Base-by-base conservation (phyloP, 2,113 vertebrate species). In the Mesocricetus auratus region DNA sequence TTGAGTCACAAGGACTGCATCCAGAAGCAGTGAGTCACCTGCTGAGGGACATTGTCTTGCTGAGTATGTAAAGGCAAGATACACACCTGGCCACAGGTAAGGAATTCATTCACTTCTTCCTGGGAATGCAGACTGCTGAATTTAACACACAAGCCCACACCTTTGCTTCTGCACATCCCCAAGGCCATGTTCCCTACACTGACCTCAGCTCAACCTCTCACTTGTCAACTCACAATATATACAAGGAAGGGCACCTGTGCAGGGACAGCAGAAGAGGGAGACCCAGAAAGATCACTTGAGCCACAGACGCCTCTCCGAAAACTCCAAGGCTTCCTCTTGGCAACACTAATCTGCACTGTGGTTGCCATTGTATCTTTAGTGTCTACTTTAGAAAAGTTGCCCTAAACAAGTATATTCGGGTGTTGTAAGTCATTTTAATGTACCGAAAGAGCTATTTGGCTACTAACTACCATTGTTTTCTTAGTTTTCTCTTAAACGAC, bases 31-130 rank as follows among this genome's bases (percentile, higher is more conserved):
- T 95, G 93, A 96, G 88, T 98, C 90, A 96, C 50, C 13, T 2
- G 26, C 92, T 50, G 56, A 98, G 36, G 96, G 77, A 83, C 31
- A 53, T 0, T 0, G 50, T 66, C 95, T 96, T 95, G 91, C 68
- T 60, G 45, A 95, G 19, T 42, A 73, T 94, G 42, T 62, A 92
- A 90, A 96, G 86, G 71, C 97, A 97, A 53, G 97, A 95, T 53
- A 7, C 85, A 98, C 17, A 71, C 86, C 74, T 98, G 95, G 86
- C 83, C 92, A 94, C 3, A 0, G 78, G 88, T 86, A 97, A 86
- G 91, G 93, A 97, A 94, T 95, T 81, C 79, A 94, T 95, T 81
- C 79, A 94, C 68, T 94, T 90, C 89, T 95, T 96, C 88, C 87
- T 79, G 77, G 86, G 89, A 92, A 81, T 88, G 74, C 45, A 94